Base-by-base conservation (phyloP, 2,113 vertebrate genomes). In the Corydoras sp. region DNA sequence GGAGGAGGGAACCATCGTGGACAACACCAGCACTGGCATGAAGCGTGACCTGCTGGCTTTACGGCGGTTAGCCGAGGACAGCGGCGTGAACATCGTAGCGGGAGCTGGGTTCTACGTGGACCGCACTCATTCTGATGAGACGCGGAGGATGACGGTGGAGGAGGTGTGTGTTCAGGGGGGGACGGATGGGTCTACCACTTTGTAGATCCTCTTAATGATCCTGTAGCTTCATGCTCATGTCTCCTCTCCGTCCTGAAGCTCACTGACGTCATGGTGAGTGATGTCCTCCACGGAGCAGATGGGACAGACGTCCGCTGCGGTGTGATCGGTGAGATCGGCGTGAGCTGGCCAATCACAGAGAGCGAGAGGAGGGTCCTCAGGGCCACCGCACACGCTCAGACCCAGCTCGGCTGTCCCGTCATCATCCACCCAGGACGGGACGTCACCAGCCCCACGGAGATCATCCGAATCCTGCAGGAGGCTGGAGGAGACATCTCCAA, bases 21-120 rank as follows among this genome's bases (percentile, higher is more conserved):
- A 98, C 83, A 98, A 97, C 81, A 98, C 95, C 0, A 96, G 94
- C n/a, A 83, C 82, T 0, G 95, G 96, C 54, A 89, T 99, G 10
- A 73, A 76, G 56, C 84, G 94, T 9, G 89, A 96, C 51, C n/a
- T 97, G 76, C 89, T 84, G 48, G 84, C 83, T 2, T 82, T 98
- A 50, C 89, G 79, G 74, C 81, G 86, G 83, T 81, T 99, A 54
- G 81, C 95, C 0, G 86, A 91, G 58, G 92, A 96, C 76, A 96
- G 93, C 0, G 91, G 93, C 1, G 86, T 99, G 74, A 90, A 96
- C 67, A 77, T 99, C 71, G 72, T 97, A 4, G 87, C 92, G 1
- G 96, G 95, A 10, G 92, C 95, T 4, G 97, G 97, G 0, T 98
- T 90, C 88, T 99, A 99, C 5, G 89, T 98, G 78, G 94, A 85